Evolutionary conservation across 2,113 vertebrate genomes (phyloP).

Genomic region (Aegotheles bennettii): DNA sequence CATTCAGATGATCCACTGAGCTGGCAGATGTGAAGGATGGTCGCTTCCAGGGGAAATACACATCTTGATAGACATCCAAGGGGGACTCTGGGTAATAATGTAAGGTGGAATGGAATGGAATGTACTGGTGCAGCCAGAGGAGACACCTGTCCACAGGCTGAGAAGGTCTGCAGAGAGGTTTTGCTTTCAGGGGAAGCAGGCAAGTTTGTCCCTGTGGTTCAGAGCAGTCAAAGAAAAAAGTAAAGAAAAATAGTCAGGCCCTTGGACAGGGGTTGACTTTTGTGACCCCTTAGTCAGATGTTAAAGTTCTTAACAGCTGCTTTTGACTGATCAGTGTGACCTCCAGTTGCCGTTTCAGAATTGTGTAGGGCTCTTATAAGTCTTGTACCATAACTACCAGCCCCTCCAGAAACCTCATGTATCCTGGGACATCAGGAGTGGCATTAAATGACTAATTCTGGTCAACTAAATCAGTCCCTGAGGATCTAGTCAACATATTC

Average conservation of each 20-base stretch:
- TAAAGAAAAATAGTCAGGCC: background rate
- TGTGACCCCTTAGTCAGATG: background rate
- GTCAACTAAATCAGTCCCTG: background rate
- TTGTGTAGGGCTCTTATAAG: background rate
- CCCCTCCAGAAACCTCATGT: background rate
- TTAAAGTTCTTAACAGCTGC: background rate
- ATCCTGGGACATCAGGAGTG: background rate
- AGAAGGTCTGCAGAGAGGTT: background rate
- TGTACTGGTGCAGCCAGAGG: background rate
- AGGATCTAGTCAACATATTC: background rate
- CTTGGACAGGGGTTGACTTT: background rate
- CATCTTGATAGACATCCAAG: fast-evolving
- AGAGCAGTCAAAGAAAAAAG: background rate
- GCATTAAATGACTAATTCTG: background rate
- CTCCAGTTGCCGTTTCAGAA: background rate
- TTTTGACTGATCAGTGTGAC: background rate
- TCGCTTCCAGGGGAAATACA: background rate
- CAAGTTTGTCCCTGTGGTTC: fast-evolving
- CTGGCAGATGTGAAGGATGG: background rate
- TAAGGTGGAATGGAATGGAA: no score
- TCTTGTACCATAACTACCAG: background rate
- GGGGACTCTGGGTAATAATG: background rate
- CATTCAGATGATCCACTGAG: background rate
- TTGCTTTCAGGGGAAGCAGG: background rate
- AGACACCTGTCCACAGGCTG: background rate